A percentile compares a stretch with the other conserved stretches of the same genome.
Conservation (phyloP, 1,140 invertebrate genomes). For the Macrosteles quadrilineatus region DNA sequence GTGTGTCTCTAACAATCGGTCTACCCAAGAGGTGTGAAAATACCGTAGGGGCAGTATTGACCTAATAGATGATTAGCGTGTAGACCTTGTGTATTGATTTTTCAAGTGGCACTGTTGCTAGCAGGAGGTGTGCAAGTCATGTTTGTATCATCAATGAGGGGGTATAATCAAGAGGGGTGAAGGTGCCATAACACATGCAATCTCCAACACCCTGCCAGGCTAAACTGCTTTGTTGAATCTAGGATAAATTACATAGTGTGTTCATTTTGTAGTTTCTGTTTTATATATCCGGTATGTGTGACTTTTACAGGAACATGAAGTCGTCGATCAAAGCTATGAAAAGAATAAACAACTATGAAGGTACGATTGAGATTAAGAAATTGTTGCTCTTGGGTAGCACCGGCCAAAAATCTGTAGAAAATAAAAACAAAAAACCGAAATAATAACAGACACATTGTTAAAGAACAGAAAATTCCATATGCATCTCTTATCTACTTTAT, state of each 20-base stretch:
- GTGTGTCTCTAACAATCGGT: too few species aligned
- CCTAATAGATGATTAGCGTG: conserved; percentile 2
- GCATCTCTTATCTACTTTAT: too few species aligned
- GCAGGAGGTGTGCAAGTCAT: conserved; percentile 9
- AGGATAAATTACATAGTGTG: too few species aligned
- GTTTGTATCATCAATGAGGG: conserved; percentile 24
- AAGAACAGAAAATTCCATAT: too few species aligned
- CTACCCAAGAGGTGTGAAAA: too few species aligned
- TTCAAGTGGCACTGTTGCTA: conserved; percentile 9
- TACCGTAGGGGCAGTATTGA: conserved; percentile 13
- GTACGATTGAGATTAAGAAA: background rate
- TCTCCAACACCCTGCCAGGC: background rate
- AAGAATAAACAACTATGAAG: background rate
- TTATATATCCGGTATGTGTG: too few species aligned
- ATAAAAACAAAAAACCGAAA: too few species aligned
- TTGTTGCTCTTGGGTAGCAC: too few species aligned
- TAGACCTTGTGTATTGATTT: conserved; percentile 3
- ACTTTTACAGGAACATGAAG: background rate
- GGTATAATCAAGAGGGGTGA: background rate
- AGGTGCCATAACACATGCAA: conserved; percentile 12
- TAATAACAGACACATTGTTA: too few species aligned
- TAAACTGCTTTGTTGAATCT: too few species aligned
- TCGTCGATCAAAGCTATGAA: background rate
- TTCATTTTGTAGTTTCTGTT: too few species aligned
- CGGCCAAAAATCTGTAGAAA: too few species aligned